phyloP scores from a whole-genome alignment of 2,113 vertebrate genomes.

The Ahaetulla prasina region DNA sequence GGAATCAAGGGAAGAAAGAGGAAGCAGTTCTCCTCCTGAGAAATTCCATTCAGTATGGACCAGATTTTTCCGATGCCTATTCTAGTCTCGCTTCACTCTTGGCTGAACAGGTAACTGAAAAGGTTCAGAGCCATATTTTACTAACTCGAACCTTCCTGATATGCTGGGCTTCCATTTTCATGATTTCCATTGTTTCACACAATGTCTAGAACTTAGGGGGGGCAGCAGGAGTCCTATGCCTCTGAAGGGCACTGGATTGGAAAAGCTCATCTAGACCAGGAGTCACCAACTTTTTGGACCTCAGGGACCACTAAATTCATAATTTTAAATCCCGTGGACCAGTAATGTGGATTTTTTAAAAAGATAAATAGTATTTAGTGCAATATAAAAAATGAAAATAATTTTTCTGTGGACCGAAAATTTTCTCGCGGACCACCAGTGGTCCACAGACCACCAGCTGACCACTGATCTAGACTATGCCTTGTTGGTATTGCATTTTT shows the following conservation, averaged over 20 bases:
- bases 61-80: slow-evolving; percentile 92
- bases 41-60: slow-evolving; percentile 83
- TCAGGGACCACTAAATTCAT: too few relatives aligned
- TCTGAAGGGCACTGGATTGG: neutral
- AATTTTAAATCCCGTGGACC: too few relatives aligned
- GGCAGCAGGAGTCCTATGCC: neutral
- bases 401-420: too few relatives aligned
- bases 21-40: slow-evolving; percentile 81
- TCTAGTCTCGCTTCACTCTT: slow-evolving; percentile 91
- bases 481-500: neutral
- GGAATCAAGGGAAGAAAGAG: slow-evolving; percentile 81
- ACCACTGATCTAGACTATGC: too few relatives aligned
- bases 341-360: too few relatives aligned
- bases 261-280: neutral
- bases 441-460: too few relatives aligned
- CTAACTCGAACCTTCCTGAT: neutral
- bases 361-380: too few relatives aligned
- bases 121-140: accelerated
- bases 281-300: too few relatives aligned
- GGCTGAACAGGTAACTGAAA: slow-evolving; percentile 83
- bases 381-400: too few relatives aligned
- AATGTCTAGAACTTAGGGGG: neutral
- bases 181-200: neutral
- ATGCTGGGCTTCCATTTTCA: neutral
- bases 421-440: too few relatives aligned